A percentile compares a stretch with the other conserved stretches of the same genome.
Conservation (phyloP, 2,113 vertebrate species). For the Hemiprocne comata region DNA sequence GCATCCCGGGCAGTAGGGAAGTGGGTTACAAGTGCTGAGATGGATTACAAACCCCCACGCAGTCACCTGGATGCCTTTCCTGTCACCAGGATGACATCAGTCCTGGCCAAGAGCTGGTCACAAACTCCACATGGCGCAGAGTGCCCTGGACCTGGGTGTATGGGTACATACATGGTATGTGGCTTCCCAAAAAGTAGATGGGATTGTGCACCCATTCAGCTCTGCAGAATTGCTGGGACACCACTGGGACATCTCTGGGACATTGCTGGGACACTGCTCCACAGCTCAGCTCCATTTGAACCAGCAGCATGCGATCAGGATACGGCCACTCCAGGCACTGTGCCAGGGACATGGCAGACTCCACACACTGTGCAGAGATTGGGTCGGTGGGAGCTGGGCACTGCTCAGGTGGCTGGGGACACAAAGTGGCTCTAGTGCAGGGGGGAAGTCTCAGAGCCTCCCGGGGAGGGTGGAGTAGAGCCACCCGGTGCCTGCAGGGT, state of each 20-base stretch:
- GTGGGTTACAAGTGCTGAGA: slow-evolving; percentile 5
- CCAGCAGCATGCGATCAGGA: not conserved
- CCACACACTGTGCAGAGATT: not conserved
- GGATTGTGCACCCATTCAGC: not conserved
- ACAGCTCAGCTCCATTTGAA: not conserved
- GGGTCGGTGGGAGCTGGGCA: not conserved
- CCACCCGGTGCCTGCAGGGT: rapidly evolving
- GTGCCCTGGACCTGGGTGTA: rapidly evolving
- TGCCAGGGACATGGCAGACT: not conserved
- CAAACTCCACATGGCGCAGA: rapidly evolving
- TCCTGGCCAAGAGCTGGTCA: not conserved
- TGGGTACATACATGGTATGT: rapidly evolving
- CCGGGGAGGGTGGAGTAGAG: rapidly evolving
- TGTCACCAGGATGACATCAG: not conserved
- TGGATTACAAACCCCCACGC: not conserved
- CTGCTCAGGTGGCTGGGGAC: not conserved
- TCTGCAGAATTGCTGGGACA: not conserved
- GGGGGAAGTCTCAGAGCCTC: not conserved
- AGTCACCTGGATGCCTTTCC: not conserved
- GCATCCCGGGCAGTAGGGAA: slow-evolving; percentile 52
- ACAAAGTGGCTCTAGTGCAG: not conserved
- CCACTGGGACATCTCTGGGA: not conserved
- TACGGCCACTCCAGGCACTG: not conserved
- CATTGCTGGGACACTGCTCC: not conserved
- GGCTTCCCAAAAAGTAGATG: not conserved